Base-by-base conservation (phyloP, 2,888 invertebrate genomes). In the Tetheella fluctuosa region DNA sequence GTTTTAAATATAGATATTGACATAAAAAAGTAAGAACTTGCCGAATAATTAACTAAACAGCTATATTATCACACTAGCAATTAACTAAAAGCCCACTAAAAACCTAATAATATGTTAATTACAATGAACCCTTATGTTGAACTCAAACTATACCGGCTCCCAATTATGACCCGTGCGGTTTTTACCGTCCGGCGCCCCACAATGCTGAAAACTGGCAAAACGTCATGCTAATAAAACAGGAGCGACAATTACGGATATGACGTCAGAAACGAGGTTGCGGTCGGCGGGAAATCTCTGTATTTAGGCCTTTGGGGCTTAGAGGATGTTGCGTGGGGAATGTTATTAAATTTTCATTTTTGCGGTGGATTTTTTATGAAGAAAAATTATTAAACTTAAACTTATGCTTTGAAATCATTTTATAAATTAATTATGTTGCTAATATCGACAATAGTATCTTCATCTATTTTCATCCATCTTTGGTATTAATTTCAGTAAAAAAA, bases 201-300 rank as follows among this genome's bases (percentile, higher is more conserved):
- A n/a, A n/a, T 6, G n/a, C 6, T 42, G 6, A n/a, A 39, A 39
- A 17, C 48, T 20, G 48, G n/a, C 39, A 48, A 48, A 48, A 48
- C 48, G 48, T 20, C 48, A 48, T 48, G 17, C 20, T 20, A 48
- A 48, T 48, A 48, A 8, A 17, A 20, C 48, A 48, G 20, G n/a
- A 39, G 39, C 39, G n/a, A 39, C 39, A 39, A n/a, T 39, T 39
- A n/a, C 17, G 20, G 20, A 20, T 20, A 48, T 20, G 48, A 48
- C 17, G 20, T 20, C 17, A 20, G 10, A 20, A 1, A 5, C n/a
- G 48, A 20, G 48, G 17, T 48, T 10, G 48, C 48, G 48, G 48
- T 48, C 48, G 48, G 48, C 48, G 48, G 20, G 48, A 17, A 48
- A 48, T 48, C 48, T 48, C 48, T 48, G 48, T 48, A 10, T 20